Conservation (phyloP, 2,797 vertebrate genomes). For the Karalla daura region DNA sequence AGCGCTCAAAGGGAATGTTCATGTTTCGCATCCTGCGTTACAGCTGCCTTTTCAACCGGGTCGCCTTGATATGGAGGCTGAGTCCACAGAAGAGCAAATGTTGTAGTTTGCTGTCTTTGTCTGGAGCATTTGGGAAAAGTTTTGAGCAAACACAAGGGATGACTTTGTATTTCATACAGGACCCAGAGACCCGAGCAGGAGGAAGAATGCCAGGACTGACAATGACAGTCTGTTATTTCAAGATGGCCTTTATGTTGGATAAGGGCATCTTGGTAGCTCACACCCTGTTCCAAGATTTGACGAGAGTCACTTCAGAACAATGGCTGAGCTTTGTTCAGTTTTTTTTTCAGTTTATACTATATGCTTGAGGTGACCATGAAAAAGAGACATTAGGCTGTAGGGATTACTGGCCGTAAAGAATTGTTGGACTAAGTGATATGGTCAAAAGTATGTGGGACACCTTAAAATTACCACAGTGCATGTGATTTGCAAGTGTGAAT, state of each 20-base stretch:
- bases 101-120: neutral
- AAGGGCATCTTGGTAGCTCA: neutral
- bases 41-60: neutral
- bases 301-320: too few species aligned
- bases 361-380: neutral
- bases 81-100: neutral
- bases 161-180: neutral
- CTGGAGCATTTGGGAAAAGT: neutral
- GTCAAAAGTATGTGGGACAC: neutral
- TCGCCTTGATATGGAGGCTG: neutral
- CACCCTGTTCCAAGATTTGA: too few species aligned
- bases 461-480: too few species aligned
- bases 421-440: too few species aligned
- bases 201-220: neutral
- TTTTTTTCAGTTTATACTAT: too few species aligned
- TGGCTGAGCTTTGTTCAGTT: too few species aligned
- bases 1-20: neutral
- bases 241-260: too few species aligned
- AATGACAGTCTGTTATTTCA: neutral
- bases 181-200: neutral
- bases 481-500: neutral
- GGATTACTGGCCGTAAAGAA: too few species aligned
- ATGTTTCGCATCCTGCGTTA: slow-evolving; percentile 29
- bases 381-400: neutral
- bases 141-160: neutral